phyloP scores from a whole-genome alignment of 1,140 invertebrate genomes.

The Pogonus chalceus region DNA sequence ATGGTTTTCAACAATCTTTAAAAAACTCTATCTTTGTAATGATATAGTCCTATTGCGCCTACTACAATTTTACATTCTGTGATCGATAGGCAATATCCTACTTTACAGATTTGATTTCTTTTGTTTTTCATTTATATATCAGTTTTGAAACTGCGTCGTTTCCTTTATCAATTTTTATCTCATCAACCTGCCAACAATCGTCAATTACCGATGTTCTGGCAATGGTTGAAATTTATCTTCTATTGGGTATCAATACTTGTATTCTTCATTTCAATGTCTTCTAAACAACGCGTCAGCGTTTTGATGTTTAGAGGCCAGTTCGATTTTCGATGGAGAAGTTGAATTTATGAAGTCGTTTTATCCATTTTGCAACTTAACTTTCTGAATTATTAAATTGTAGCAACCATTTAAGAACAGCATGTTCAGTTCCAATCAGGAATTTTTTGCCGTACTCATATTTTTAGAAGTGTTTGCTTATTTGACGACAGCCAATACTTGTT shows the following conservation, averaged over 20 bases:
- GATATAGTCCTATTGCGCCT: slow-evolving; percentile 14
- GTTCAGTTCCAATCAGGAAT: slow-evolving; percentile 17
- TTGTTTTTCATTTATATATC: not conserved
- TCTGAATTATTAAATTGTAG: slow-evolving; percentile 19
- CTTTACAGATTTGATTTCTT: not conserved
- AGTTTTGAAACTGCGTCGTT: not conserved
- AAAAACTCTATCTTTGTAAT: slow-evolving; percentile 8
- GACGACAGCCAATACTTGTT: slow-evolving; percentile 16
- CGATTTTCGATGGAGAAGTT: slow-evolving; percentile 15
- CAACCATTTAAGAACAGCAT: slow-evolving; percentile 23
- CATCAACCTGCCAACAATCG: not conserved
- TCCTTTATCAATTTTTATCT: not conserved
- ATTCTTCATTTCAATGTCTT: slow-evolving; percentile 6
- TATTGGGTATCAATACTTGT: not conserved
- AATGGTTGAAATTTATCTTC: not conserved
- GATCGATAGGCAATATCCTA: not conserved
- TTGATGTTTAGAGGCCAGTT: slow-evolving; percentile 5
- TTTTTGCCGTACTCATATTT: slow-evolving; percentile 12
- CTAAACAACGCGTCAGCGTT: slow-evolving; percentile 13
- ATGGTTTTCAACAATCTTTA: not conserved
- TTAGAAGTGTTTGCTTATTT: slow-evolving; percentile 15
- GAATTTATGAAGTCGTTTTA: slow-evolving; percentile 12
- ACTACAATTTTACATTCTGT: slow-evolving; percentile 14
- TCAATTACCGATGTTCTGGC: not conserved
- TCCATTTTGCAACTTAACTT: slow-evolving; percentile 17